Conservation (phyloP, 1,140 invertebrate genomes). For the Dysdera silvatica region DNA sequence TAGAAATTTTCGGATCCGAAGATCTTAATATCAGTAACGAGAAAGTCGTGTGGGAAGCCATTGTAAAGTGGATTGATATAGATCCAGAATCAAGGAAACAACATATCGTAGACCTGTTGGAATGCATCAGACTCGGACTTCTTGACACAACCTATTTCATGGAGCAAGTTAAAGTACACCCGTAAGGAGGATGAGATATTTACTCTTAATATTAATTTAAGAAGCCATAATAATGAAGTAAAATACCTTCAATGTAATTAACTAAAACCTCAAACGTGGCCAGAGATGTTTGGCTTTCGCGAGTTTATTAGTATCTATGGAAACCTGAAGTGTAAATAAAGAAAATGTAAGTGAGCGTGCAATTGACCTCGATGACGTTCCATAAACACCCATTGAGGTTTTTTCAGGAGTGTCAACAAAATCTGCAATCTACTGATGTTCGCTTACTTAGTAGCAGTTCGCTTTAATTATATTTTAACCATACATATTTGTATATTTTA, state of each 20-base stretch:
- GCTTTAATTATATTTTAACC: too few relatives aligned
- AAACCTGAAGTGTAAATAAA: too few relatives aligned
- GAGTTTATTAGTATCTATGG: too few relatives aligned
- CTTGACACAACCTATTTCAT: slow-evolving; percentile 72
- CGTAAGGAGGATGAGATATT: slow-evolving; percentile 19
- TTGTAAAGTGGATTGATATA: slow-evolving; percentile 56
- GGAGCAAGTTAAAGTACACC: slow-evolving; percentile 58
- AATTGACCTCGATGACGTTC: too few relatives aligned
- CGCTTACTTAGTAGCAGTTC: too few relatives aligned
- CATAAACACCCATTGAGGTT: too few relatives aligned
- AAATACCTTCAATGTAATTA: background rate
- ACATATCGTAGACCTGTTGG: slow-evolving; percentile 64
- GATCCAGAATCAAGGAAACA: slow-evolving; percentile 52
- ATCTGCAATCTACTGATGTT: too few relatives aligned
- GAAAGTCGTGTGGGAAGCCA: slow-evolving; percentile 57
- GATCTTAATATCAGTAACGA: slow-evolving; percentile 57
- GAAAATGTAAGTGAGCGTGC: too few relatives aligned
- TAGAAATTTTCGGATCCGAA: slow-evolving; percentile 60
- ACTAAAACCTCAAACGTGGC: background rate
- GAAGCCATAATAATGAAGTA: background rate
- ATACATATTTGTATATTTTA: too few relatives aligned
- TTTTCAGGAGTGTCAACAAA: too few relatives aligned
- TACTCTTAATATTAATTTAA: too few relatives aligned
- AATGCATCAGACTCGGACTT: slow-evolving; percentile 69
- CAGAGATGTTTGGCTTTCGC: too few relatives aligned